Percentiles rank a stretch among this genome's conserved stretches.
Conservation (phyloP, 2,797 vertebrate genomes). For the Propithecus deckenii region DNA sequence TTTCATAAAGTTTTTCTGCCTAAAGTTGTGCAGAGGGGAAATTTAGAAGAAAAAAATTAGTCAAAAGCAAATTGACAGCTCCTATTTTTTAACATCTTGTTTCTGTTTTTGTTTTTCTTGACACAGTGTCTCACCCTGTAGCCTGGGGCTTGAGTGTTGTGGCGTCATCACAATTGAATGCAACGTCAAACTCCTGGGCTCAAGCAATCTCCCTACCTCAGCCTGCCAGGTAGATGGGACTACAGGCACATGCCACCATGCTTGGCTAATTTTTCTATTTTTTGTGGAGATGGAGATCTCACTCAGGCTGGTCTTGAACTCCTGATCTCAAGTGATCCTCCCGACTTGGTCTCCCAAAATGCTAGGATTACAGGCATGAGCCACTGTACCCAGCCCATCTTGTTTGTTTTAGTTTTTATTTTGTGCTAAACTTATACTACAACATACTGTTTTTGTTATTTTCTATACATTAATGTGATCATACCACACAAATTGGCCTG, state of each 20-base stretch:
- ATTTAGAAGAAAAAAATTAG: background rate
- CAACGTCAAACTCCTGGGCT: too few species aligned
- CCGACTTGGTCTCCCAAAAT: background rate
- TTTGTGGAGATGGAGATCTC: background rate
- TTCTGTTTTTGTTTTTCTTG: background rate
- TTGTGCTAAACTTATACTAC: background rate
- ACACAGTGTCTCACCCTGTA: background rate
- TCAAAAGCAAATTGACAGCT: conserved; percentile 15
- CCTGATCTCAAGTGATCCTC: background rate
- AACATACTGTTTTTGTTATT: background rate
- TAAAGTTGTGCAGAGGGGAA: background rate
- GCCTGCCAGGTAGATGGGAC: background rate
- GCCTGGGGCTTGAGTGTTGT: background rate
- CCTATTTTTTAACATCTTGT: background rate
- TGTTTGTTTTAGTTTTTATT: conserved; percentile 2
- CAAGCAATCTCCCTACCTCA: background rate
- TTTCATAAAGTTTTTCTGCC: background rate
- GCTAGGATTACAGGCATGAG: background rate
- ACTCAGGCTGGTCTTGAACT: too few species aligned
- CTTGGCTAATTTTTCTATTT: background rate
- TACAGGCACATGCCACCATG: background rate
- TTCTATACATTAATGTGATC: background rate
- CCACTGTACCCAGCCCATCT: background rate
- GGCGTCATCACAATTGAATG: too few species aligned
- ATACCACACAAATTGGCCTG: background rate